These are phyloP conservation scores for Corbicula japonica DNA, from an alignment of 2,888 invertebrate genomes.

Conservation along the genomic window DNA sequence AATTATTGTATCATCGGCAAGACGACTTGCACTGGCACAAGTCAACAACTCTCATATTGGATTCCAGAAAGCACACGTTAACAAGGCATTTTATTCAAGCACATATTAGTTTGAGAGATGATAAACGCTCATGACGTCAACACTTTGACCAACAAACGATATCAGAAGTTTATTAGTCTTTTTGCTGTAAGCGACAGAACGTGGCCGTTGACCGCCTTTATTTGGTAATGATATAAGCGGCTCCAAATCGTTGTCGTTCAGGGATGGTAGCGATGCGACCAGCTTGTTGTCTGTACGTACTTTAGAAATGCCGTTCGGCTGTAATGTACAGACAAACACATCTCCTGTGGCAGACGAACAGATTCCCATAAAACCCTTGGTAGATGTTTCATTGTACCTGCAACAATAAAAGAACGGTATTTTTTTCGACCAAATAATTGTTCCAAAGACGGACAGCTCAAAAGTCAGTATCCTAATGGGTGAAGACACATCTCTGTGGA, in stretches of 20 bases:
- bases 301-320: constrained; percentile 41
- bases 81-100: too few species aligned
- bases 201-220: constrained; percentile 40
- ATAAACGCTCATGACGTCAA: constrained; percentile 37
- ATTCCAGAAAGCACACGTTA: too few species aligned
- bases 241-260: constrained; percentile 28
- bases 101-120: constrained; percentile 7
- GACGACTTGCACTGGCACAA: too few species aligned
- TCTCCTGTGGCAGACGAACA: constrained; percentile 19
- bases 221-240: constrained; percentile 38
- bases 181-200: constrained; percentile 32
- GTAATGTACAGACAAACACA: constrained; percentile 32
- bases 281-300: constrained; percentile 16
- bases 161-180: constrained; percentile 23
- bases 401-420: background rate
- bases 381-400: constrained; percentile 1
- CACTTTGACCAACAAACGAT: constrained; percentile 41
- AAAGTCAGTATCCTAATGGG: too few species aligned
- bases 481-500: too few species aligned
- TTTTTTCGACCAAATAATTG: background rate
- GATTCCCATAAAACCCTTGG: constrained; percentile 42
- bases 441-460: too few species aligned
- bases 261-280: constrained; percentile 11
- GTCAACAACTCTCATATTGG: too few species aligned
- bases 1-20: too few species aligned